These are phyloP conservation scores for Perca flavescens DNA, from an alignment of 2,113 vertebrate genomes.

Conservation along the genomic window DNA sequence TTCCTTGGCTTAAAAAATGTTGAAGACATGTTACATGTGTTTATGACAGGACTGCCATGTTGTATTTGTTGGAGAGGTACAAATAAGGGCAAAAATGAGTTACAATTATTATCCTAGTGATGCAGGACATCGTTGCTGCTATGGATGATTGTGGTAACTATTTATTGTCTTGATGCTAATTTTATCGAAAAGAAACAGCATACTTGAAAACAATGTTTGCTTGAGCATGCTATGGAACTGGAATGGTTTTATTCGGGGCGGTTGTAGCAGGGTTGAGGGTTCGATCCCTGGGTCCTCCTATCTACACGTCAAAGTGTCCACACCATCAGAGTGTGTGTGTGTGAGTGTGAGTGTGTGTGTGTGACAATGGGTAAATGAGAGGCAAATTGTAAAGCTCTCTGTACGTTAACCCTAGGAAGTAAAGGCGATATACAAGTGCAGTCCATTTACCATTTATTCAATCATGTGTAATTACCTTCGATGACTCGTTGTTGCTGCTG, in stretches of 20 bases:
- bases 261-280: background rate
- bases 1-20: too few relatives aligned
- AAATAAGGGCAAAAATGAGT: background rate
- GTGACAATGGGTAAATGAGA: background rate
- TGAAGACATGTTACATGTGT: background rate
- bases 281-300: background rate
- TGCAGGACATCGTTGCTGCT: background rate
- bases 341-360: background rate
- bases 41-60: background rate
- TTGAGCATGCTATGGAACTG: background rate
- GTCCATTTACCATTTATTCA: background rate
- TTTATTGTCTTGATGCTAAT: background rate
- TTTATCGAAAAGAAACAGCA: background rate
- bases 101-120: background rate
- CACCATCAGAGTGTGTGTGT: background rate
- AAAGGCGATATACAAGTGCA: background rate
- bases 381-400: background rate
- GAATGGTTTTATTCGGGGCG: background rate
- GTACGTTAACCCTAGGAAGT: background rate
- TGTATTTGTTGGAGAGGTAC: background rate
- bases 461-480: constrained; percentile 85
- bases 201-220: background rate
- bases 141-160: background rate
- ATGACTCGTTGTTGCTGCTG: constrained; percentile 94
- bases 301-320: too few relatives aligned